Evolutionary conservation across 2,797 vertebrate genomes (phyloP).

Genomic region (Tangara arthus): DNA sequence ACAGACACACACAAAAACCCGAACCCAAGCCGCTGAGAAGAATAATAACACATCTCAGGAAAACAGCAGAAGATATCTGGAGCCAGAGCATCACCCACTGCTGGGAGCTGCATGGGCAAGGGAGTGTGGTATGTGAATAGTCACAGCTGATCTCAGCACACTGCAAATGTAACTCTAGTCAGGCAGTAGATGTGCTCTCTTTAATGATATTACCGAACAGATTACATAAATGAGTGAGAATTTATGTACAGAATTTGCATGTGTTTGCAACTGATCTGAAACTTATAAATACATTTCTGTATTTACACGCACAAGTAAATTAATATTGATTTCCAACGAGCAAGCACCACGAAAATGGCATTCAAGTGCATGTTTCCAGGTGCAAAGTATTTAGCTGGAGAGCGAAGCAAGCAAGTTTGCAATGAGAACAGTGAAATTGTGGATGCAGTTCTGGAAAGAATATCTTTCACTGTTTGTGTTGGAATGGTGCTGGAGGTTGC

Average conservation of each 20-base stretch:
- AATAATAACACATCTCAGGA: not conserved
- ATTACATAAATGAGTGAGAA: slow-evolving; percentile 68
- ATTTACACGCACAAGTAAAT: slow-evolving; percentile 60
- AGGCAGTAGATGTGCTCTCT: slow-evolving; percentile 52
- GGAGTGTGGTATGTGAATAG: not conserved
- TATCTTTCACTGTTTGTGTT: not conserved
- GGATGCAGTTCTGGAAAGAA: slow-evolving; percentile 1
- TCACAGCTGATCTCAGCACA: slow-evolving; percentile 49
- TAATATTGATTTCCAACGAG: slow-evolving; percentile 58
- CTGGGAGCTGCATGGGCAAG: not conserved
- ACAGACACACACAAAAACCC: not conserved
- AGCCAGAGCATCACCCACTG: slow-evolving; percentile 44
- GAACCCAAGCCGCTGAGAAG: not conserved
- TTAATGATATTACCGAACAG: slow-evolving; percentile 61
- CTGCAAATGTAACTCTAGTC: slow-evolving; percentile 54
- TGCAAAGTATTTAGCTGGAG: slow-evolving; percentile 25
- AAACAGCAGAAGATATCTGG: slow-evolving; percentile 2
- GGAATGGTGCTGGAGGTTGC: not conserved
- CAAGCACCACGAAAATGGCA: slow-evolving; percentile 34
- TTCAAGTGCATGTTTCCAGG: slow-evolving; percentile 56
- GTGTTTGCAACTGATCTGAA: slow-evolving; percentile 68
- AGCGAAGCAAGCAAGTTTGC: slow-evolving; percentile 44
- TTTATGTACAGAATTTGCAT: slow-evolving; percentile 68
- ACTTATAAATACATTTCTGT: slow-evolving; percentile 60
- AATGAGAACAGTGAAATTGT: slow-evolving; percentile 10